A percentile compares a stretch with the other conserved stretches of the same genome.
Conservation (phyloP, 2,113 vertebrate genomes). For the Brienomyrus brachyistius region DNA sequence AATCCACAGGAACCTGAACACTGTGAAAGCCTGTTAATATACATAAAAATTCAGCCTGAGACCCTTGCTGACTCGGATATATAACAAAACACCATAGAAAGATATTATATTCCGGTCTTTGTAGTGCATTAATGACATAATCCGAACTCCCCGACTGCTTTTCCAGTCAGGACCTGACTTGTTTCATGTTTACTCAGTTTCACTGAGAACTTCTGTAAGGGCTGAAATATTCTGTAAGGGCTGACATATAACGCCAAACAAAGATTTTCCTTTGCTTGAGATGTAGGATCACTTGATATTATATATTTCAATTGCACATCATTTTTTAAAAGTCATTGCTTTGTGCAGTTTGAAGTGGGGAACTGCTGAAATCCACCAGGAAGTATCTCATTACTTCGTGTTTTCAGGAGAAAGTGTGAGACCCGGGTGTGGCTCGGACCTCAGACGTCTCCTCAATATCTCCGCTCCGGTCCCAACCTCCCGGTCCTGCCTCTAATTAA, state of each 20-base stretch:
- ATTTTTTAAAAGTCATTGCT: not conserved
- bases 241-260: not conserved
- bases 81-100: not conserved
- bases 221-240: not conserved
- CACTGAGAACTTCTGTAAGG: not conserved
- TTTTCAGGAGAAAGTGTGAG: not conserved
- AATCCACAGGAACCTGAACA: not conserved
- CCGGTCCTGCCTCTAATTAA: constrained; percentile 39
- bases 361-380: not conserved
- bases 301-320: not conserved
- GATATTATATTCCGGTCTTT: not conserved
- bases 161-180: not conserved
- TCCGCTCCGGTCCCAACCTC: not conserved
- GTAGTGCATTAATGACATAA: not conserved
- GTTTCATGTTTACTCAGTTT: not conserved
- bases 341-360: not conserved
- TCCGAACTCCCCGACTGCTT: not conserved
- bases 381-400: not conserved
- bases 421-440: not conserved
- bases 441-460: not conserved
- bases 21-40: not conserved
- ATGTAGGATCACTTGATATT: not conserved
- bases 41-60: not conserved
- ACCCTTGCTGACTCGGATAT: not conserved
- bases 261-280: not conserved